Base-by-base conservation (phyloP, 2,113 vertebrate genomes). In the Pan paniscus region DNA sequence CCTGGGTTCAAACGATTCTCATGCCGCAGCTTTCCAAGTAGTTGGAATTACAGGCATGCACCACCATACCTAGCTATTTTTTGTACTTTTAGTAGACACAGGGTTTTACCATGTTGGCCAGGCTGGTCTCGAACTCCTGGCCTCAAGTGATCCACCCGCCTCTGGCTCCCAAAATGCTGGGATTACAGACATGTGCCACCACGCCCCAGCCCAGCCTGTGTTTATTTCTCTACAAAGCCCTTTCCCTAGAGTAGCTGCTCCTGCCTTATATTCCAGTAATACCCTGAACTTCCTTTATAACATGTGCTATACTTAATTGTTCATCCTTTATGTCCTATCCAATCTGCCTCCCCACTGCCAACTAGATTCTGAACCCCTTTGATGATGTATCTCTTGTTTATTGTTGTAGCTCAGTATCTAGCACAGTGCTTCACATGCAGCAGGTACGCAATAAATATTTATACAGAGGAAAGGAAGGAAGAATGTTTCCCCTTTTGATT, bases 401-500 rank as follows among this genome's bases (percentile, higher is more conserved):
- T 17, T 70, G 13, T 93, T 95, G 32, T 67, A 79, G n/a, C 16
- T 79, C 7, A 79, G 7, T 84, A 17, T 82, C 67, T 93, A 79
- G 78, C 23, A 13, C 32, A 50, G 85, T 75, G 32, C 23, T 86
- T 92, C 79, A 43, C 55, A 55, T 61, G n/a, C n/a, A 10, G n/a
- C 70, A 93, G n/a, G 64, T 95, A 46, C 20, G 64, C 67, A 40
- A 16, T 81, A 85, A 82, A 76, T 94, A 85, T 46, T 89, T 81
- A 76, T 79, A 93, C 86, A 93, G 88, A 90, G 4, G 22, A 90
- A 88, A 72, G 43, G 89, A 91, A 72, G 50, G 93, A 89, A 70
- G 12, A 35, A n/a, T 61, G 38, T 89, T 96, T 90, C 50, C 16
- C 70, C 16, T 57, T 79, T 80, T 48, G 32, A 48, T 92, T 72